Evolutionary conservation across 1,140 invertebrate species (phyloP), one percentile per base, ranked within the genome.

Genomic region (Leptinotarsa defecta): DNA sequence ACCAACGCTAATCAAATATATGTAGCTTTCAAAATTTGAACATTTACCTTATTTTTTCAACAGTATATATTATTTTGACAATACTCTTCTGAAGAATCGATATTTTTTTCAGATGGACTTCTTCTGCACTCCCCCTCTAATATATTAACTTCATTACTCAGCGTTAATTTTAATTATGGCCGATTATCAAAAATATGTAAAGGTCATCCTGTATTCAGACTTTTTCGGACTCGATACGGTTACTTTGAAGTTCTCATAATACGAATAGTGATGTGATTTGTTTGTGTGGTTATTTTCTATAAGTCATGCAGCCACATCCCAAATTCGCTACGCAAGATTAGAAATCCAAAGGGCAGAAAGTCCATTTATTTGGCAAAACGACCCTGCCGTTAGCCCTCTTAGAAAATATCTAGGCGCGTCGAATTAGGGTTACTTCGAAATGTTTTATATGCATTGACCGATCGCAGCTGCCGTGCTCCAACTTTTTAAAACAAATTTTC

Each of bases 291-390:
- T 57, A 57, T 57, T 57, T 57, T 57, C 52, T 57, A 17, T 57
- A 19, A 68, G 65, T 43, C 52, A 57, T 57, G 52, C 52, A 61
- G 57, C 57, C 43, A 34, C 17, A 24, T 62, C 49, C 52, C 20
- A 17, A 71, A 71, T 71, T 71, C 70, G 70, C 19, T 24, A 71
- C 70, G 57, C 70, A 62, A 57, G 70, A 61, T 57, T 71, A 62
- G 70, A 61, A 71, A 71, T 71, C 70, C 57, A 27, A 27, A 62
- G 22, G 6, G 22, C 22, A 22, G 24, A 57, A 57, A 57, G 52
- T 62, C 70, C 49, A 62, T 62, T 62, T 62, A 52, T 57, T 52
- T 27, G 57, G 20, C 43, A 70, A 52, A 49, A 49, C 43, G 34
- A 49, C 19, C 68, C 43, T 49, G 34, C 19, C 15, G 34, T 70